Conservation (phyloP, 2,888 invertebrate species). For the Parnassius glacialis region DNA sequence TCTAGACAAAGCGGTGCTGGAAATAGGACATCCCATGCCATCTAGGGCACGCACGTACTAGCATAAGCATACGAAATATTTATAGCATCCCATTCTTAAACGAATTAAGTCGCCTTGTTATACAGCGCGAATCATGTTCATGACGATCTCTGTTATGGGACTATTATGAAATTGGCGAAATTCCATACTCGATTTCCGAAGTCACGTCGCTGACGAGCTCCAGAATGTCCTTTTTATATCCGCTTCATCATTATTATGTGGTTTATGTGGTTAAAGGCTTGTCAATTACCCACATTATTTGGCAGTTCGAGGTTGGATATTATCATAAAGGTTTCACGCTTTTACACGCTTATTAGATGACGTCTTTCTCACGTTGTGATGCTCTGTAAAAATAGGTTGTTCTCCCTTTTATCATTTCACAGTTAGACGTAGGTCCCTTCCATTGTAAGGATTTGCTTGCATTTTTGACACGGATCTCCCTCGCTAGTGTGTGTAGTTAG, state of each 20-base stretch:
- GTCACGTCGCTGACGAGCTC: conserved; percentile 10
- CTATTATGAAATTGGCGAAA: conserved; percentile 60
- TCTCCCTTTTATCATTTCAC: too few species aligned
- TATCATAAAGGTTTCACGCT: too few species aligned
- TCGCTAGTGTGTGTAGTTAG: too few species aligned
- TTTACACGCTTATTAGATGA: too few species aligned
- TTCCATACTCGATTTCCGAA: conserved; percentile 39
- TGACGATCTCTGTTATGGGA: conserved; percentile 48
- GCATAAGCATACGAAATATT: conserved; percentile 19
- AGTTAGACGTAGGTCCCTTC: too few species aligned
- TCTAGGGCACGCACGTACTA: conserved; percentile 20
- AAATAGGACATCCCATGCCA: conserved; percentile 26
- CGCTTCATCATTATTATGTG: conserved; percentile 1
- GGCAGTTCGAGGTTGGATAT: too few species aligned
- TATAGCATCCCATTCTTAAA: conserved; percentile 25
- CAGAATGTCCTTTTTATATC: conserved; percentile 6
- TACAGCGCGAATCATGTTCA: conserved; percentile 17
- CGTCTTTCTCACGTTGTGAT: too few species aligned
- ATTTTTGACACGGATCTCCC: too few species aligned
- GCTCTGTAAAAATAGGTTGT: too few species aligned
- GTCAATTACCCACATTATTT: too few species aligned
- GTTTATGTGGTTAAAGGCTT: conserved; percentile 1
- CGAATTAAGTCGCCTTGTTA: conserved; percentile 22
- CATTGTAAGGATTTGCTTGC: too few species aligned
- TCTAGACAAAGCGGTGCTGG: conserved; percentile 20